Percentiles rank a stretch among this genome's conserved stretches.
Evolutionary conservation across 23 tunicate species (phyloP).

Genomic region (Clavelina lepadiformis): DNA sequence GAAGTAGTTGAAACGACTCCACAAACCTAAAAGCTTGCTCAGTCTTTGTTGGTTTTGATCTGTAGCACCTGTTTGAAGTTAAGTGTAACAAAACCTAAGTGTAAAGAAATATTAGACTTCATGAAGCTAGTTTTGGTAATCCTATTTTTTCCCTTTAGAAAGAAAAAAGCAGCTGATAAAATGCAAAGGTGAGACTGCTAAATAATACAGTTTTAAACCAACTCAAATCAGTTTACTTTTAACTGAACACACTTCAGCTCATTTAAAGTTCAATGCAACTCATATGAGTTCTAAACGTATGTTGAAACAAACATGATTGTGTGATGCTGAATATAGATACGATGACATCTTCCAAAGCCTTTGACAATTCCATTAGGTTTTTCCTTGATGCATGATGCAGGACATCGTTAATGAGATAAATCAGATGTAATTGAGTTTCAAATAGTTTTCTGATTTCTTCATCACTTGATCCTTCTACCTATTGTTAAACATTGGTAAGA

Average conservation of each 20-base stretch:
- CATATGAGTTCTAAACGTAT: too few species aligned
- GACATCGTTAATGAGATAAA: slow-evolving; percentile 92
- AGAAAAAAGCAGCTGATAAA: too few species aligned
- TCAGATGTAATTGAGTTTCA: slow-evolving; percentile 64
- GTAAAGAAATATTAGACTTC: too few species aligned
- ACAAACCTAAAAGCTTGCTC: slow-evolving; percentile 62
- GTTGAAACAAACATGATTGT: slow-evolving; percentile 61
- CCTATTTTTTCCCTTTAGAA: too few species aligned
- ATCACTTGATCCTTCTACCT: slow-evolving; percentile 1
- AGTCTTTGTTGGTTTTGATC: slow-evolving; percentile 50
- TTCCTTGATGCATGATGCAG: slow-evolving; percentile 91
- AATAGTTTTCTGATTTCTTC: slow-evolving; percentile 25
- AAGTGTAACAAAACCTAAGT: too few species aligned
- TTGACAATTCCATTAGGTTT: slow-evolving; percentile 39
- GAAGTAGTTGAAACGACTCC: slow-evolving; percentile 80
- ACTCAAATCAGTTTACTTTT: too few species aligned
- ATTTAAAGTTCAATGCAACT: too few species aligned
- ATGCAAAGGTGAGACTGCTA: too few species aligned
- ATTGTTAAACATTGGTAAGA: not conserved
- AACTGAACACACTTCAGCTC: too few species aligned
- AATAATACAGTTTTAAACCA: too few species aligned
- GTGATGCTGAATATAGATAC: slow-evolving; percentile 73
- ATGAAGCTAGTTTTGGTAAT: too few species aligned
- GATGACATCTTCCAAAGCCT: slow-evolving; percentile 61
- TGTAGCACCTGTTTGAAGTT: slow-evolving; percentile 54